phyloP scores from a whole-genome alignment of 2,113 vertebrate genomes.

The Pontoporia blainvillei region DNA sequence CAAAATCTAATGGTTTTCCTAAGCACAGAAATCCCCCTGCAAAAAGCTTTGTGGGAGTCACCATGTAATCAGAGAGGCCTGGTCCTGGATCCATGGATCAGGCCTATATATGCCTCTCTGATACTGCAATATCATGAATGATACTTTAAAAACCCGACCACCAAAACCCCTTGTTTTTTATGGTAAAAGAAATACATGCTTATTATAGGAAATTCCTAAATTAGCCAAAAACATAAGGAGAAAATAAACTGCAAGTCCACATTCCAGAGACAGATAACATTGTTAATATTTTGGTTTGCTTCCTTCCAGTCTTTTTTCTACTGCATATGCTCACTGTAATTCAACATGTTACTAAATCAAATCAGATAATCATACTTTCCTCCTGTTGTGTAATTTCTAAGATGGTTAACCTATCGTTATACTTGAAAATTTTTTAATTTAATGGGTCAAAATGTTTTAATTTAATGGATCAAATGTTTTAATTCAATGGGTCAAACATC shows the following conservation, averaged over 20 bases:
- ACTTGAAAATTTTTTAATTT: neutral
- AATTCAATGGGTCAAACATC: neutral
- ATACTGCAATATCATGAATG: neutral
- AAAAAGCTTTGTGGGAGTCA: neutral
- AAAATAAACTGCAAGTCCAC: neutral
- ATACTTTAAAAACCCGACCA: neutral
- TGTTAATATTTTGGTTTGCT: neutral
- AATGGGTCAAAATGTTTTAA: neutral
- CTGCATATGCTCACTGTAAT: neutral
- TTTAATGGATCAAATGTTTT: neutral
- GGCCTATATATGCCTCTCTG: neutral
- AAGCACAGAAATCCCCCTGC: neutral
- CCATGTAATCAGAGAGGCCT: neutral
- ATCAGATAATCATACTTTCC: neutral
- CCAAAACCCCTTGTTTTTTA: neutral
- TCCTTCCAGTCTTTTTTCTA: slow-evolving; percentile 41
- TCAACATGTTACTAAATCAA: slow-evolving; percentile 15
- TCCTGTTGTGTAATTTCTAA: slow-evolving; percentile 37
- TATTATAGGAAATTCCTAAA: neutral
- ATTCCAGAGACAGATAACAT: neutral
- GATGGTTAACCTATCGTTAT: neutral
- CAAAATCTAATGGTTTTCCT: neutral
- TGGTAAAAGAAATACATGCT: neutral
- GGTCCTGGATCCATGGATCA: too few relatives aligned
- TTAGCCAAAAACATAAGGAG: neutral